A percentile compares a stretch with the other conserved stretches of the same genome.
phyloP scores from a whole-genome alignment of 2,888 invertebrate genomes.

The Willowsia nigromaculata region DNA sequence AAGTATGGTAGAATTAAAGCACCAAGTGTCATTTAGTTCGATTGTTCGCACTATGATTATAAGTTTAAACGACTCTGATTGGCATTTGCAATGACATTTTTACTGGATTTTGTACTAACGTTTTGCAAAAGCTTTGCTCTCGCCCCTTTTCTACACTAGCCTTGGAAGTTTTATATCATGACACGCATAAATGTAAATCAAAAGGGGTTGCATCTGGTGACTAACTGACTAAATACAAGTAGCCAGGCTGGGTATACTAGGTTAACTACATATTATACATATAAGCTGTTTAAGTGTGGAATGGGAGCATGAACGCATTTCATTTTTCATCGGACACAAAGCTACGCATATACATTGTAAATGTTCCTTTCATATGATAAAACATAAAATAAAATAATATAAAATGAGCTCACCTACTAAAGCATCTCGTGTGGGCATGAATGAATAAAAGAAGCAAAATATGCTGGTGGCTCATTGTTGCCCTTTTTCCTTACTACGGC shows the following conservation, averaged over 20 bases:
- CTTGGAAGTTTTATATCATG: neutral
- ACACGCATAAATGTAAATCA: slow-evolving; percentile 72
- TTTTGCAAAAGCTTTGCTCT: neutral
- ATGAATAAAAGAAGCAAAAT: slow-evolving; percentile 22
- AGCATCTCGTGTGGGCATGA: slow-evolving; percentile 25
- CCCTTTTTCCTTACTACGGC: slow-evolving; percentile 16
- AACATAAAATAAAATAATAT: slow-evolving; percentile 23
- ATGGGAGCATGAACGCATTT: slow-evolving; percentile 37
- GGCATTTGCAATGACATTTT: no score
- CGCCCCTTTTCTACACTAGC: neutral
- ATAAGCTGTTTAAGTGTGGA: neutral
- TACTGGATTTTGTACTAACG: no score
- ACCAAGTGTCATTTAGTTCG: no score
- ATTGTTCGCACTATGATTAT: no score
- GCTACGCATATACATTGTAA: neutral
- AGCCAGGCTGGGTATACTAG: neutral
- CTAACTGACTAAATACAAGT: slow-evolving; percentile 10
- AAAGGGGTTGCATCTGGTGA: slow-evolving; percentile 65
- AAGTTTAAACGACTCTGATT: no score
- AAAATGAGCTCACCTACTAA: slow-evolving; percentile 31
- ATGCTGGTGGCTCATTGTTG: slow-evolving; percentile 34
- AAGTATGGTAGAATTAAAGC: no score
- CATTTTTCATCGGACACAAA: slow-evolving; percentile 18
- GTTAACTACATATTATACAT: no score
- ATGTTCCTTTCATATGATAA: neutral